A percentile compares a stretch with the other conserved stretches of the same genome.
Evolutionary conservation across 1,140 invertebrate genomes (phyloP).

Genomic region (Camponotus pennsylvanicus): DNA sequence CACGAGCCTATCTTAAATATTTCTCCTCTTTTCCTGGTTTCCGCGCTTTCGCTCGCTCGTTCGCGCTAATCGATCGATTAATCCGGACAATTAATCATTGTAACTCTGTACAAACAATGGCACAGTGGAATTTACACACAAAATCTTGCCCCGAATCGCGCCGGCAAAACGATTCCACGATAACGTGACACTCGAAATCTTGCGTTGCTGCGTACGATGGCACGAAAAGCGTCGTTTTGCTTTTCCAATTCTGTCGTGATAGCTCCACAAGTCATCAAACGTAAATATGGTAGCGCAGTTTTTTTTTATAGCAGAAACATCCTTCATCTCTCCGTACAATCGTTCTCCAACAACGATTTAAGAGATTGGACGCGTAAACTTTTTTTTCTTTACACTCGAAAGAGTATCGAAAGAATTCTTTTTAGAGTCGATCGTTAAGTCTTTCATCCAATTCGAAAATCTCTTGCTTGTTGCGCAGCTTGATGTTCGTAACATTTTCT

Average conservation of each 20-base stretch:
- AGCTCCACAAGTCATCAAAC: slow-evolving; percentile 19
- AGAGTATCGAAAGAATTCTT: slow-evolving; percentile 7
- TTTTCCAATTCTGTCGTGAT: slow-evolving; percentile 24
- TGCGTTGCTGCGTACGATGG: slow-evolving; percentile 10
- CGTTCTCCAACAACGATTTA: slow-evolving; percentile 34
- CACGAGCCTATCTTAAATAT: slow-evolving; percentile 9
- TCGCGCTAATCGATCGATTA: slow-evolving; percentile 34
- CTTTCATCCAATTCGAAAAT: background rate
- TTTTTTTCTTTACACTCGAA: background rate
- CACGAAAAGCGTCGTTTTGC: slow-evolving; percentile 44
- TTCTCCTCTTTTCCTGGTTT: slow-evolving; percentile 4
- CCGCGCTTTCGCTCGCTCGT: background rate
- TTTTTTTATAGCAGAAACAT: slow-evolving; percentile 4
- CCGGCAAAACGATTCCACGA: slow-evolving; percentile 29
- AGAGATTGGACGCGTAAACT: background rate
- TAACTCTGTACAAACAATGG: slow-evolving; percentile 59
- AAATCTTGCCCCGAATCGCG: slow-evolving; percentile 20
- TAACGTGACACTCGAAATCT: slow-evolving; percentile 49
- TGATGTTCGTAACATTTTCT: background rate
- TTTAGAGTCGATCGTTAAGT: slow-evolving; percentile 2
- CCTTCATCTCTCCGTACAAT: slow-evolving; percentile 5
- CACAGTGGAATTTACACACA: slow-evolving; percentile 54
- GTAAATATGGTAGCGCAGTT: slow-evolving; percentile 12
- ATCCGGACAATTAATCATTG: slow-evolving; percentile 24
- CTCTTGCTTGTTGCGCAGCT: background rate